Percentiles rank a stretch among this genome's conserved stretches.
These are phyloP conservation scores for Drosophila tani DNA, from an alignment of 1,140 invertebrate species.

Conservation along the genomic window DNA sequence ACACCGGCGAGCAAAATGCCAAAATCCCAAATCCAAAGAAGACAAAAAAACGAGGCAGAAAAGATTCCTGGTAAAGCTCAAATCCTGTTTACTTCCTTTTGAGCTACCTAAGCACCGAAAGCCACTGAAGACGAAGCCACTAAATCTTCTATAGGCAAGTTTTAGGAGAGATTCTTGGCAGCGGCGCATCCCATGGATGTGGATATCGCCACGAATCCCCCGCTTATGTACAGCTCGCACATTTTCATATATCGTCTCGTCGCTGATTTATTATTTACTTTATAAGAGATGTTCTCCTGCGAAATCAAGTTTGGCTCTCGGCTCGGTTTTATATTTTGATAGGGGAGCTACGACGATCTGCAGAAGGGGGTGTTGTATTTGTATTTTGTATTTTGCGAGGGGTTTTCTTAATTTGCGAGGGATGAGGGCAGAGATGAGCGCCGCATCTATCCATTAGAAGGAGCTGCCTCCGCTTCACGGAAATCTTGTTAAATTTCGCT, in stretches of 20 bases:
- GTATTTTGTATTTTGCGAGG: conserved; percentile 33
- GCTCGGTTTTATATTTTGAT: conserved; percentile 19
- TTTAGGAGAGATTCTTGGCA: conserved; percentile 61
- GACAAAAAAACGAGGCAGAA: conserved; percentile 8
- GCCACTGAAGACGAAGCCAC: conserved; percentile 60
- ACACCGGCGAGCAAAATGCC: conserved; percentile 6
- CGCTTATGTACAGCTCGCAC: conserved; percentile 42
- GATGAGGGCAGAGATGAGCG: neutral
- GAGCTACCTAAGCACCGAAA: conserved; percentile 70
- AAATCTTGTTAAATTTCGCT: conserved; percentile 79
- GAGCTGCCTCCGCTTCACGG: conserved; percentile 51
- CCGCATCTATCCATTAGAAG: conserved; percentile 60
- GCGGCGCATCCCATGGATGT: conserved; percentile 29
- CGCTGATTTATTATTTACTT: conserved; percentile 80
- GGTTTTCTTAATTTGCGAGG: conserved; percentile 58
- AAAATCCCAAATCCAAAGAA: conserved; percentile 10
- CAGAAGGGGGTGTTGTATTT: conserved; percentile 24
- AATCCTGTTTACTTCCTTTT: conserved; percentile 80
- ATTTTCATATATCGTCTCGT: conserved; percentile 66
- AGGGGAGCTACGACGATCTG: conserved; percentile 7
- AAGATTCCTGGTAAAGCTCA: conserved; percentile 73
- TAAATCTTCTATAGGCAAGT: conserved; percentile 74
- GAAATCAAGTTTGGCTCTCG: conserved; percentile 46
- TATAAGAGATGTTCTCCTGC: conserved; percentile 61
- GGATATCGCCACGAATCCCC: conserved; percentile 15